A percentile compares a stretch with the other conserved stretches of the same genome.
Evolutionary conservation across 2,888 invertebrate genomes (phyloP).

Genomic region (Aelia acuminata): DNA sequence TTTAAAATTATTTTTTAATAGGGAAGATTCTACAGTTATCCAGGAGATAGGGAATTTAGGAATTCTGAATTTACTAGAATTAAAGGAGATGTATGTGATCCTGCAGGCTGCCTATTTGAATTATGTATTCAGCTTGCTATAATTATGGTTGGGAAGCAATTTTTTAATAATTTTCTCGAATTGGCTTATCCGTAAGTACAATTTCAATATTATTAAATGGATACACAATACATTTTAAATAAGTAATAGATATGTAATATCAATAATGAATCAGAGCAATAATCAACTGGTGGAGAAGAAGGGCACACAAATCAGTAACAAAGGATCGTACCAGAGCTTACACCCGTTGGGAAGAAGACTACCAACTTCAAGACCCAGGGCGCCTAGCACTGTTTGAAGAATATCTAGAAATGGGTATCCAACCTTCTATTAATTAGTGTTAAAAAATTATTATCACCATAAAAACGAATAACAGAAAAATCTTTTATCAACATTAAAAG

Average conservation of each 20-base stretch:
- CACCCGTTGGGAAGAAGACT: slow-evolving; percentile 95
- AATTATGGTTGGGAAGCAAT: slow-evolving; percentile 96
- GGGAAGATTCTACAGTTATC: slow-evolving; percentile 91
- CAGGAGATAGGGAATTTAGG: slow-evolving; percentile 83
- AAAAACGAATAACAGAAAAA: not conserved
- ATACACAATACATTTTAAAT: not conserved
- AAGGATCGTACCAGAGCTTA: slow-evolving; percentile 81
- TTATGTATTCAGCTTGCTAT: slow-evolving; percentile 92
- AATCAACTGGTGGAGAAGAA: slow-evolving; percentile 91
- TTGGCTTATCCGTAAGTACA: slow-evolving; percentile 86
- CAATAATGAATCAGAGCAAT: slow-evolving; percentile 75
- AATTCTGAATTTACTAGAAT: slow-evolving; percentile 83
- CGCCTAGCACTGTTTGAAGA: slow-evolving; percentile 94
- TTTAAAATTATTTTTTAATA: slow-evolving; percentile 68
- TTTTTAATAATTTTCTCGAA: slow-evolving; percentile 93
- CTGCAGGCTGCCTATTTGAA: slow-evolving; percentile 93
- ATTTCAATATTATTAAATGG: not conserved
- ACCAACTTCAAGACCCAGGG: slow-evolving; percentile 91
- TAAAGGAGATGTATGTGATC: slow-evolving; percentile 90
- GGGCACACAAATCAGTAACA: slow-evolving; percentile 76
- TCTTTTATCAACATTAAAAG: not conserved
- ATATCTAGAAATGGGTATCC: slow-evolving; percentile 95
- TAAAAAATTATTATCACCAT: not conserved
- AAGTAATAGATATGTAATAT: not conserved
- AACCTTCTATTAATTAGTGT: slow-evolving; percentile 68